Evolutionary conservation across 2,888 invertebrate species (phyloP), one percentile per base, ranked within the genome.

Genomic region (Morpho deidamia): DNA sequence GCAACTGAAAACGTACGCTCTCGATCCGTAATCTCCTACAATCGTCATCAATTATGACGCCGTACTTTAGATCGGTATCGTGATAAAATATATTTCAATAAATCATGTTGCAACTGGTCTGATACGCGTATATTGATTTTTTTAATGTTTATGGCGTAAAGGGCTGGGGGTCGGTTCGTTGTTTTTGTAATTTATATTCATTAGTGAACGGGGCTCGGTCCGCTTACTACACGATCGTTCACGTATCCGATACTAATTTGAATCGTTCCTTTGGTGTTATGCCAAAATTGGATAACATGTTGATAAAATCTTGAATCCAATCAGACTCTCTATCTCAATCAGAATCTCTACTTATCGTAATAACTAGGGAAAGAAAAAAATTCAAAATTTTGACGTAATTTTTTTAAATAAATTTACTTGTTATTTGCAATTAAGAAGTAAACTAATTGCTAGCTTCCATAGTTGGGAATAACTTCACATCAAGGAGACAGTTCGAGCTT

Each of bases 81-180:
- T 62, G 75, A 81, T 87, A 84, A 86, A 83, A 86, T 86, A 83
- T 83, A 78, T 81, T 80, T 81, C 81, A 81, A 87, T 87, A 87
- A 87, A 87, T 87, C 85, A 87, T 71, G 69, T 65, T 71, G 72
- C 76, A 81, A 82, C 81, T 74, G 78, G 70, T 66, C 74, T 71
- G 82, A 83, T 86, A 83, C 64, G 77, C 71, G 71, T 69, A 70
- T 84, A 87, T 89, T 85, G 87, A 87, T 88, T 88, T 87, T 57
- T 83, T 82, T 74, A 81, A 82, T 79, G 82, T 82, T 77, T 79
- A 79, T 81, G 76, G 73, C 78, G 65, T 69, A 68, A 84, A 81
- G 83, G 85, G 84, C 74, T 81, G 71, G 79, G 79, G 79, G 74
- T 62, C 53, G 70, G 64, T 71, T 69, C 72, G 79, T 79, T 72